Evolutionary conservation across 1,140 invertebrate genomes (phyloP).

Genomic region (Macrobrachium rosenbergii): DNA sequence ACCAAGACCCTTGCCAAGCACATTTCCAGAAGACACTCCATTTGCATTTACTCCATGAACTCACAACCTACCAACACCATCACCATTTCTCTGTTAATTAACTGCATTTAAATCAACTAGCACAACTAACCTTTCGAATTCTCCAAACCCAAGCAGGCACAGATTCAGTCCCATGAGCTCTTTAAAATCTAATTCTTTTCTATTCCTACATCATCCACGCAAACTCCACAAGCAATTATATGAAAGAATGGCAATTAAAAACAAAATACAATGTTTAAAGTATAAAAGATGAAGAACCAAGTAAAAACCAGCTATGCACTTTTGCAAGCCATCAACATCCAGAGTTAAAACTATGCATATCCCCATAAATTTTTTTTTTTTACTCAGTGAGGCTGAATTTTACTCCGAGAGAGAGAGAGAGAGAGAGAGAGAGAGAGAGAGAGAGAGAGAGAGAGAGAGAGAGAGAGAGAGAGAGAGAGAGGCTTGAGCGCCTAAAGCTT

Average conservation of each 20-base stretch:
- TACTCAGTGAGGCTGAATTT: not conserved
- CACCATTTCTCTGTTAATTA: not conserved
- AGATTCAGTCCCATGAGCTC: too few relatives aligned
- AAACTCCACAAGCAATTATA: too few relatives aligned
- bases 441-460: slow-evolving; percentile 15
- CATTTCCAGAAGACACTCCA: too few relatives aligned
- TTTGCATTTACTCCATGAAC: not conserved
- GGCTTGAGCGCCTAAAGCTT: too few relatives aligned
- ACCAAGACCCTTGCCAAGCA: too few relatives aligned
- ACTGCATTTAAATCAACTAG: too few relatives aligned
- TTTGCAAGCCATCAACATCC: too few relatives aligned
- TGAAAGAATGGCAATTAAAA: too few relatives aligned
- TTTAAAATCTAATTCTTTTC: not conserved
- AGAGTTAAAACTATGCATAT: not conserved
- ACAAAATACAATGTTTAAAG: too few relatives aligned
- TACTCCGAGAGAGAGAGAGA: not conserved
- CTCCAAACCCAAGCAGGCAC: not conserved
- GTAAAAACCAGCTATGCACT: too few relatives aligned
- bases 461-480: too few relatives aligned
- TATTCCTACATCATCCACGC: not conserved
- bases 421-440: slow-evolving; percentile 7
- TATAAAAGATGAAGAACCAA: not conserved
- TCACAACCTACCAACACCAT: not conserved
- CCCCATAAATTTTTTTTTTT: not conserved
- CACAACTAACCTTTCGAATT: not conserved